Evolutionary conservation across 1,140 invertebrate species (phyloP), one percentile per base, ranked within the genome.

Genomic region (Aporrectodea caliginosa): DNA sequence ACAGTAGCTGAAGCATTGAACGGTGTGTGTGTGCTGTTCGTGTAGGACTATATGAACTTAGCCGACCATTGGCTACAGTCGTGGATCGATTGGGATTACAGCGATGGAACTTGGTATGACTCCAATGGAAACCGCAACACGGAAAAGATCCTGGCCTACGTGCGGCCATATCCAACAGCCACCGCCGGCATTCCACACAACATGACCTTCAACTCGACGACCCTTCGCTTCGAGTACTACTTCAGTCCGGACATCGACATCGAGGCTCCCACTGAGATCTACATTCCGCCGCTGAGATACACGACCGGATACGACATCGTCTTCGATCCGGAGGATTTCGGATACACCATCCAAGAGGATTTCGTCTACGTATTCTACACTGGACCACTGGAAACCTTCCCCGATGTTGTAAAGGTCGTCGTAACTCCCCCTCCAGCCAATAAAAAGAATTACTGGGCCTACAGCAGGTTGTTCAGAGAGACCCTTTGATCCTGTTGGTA

Each of bases 61-160:
- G 78, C 81, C 22, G 82, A 84, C 68, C 73, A 79, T 58, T 34
- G 58, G 35, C 73, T 83, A 16, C 81, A 82, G 35, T 82, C 83
- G 29, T 84, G 83, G 83, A 78, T 79, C 0, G 83, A 84, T 77
- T 84, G 83, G 83, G 83, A 84, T 79, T 32, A 72, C 70, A 72
- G 32, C 70, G 70, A 72, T n/a, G 32, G 32, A 6, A 27, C 2
- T 31, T 58, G 75, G 75, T 35, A 35, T 35, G 75, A 58, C 22
- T 22, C 6, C 6, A 58, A 58, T 22, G 43, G 43, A 58, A 58
- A 58, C 43, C 43, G 43, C 6, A 58, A 58, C 43, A 58, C 22
- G 43, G 43, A 6, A 6, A 58, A 58, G 43, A 72, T 72, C 70
- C 70, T 12, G 70, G n/a, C 70, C 6, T 32, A 72, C 70, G 31